A percentile compares a stretch with the other conserved stretches of the same genome.
These are phyloP conservation scores for Rhabdophis nuchalis DNA, from an alignment of 2,797 vertebrate genomes.

Conservation along the genomic window DNA sequence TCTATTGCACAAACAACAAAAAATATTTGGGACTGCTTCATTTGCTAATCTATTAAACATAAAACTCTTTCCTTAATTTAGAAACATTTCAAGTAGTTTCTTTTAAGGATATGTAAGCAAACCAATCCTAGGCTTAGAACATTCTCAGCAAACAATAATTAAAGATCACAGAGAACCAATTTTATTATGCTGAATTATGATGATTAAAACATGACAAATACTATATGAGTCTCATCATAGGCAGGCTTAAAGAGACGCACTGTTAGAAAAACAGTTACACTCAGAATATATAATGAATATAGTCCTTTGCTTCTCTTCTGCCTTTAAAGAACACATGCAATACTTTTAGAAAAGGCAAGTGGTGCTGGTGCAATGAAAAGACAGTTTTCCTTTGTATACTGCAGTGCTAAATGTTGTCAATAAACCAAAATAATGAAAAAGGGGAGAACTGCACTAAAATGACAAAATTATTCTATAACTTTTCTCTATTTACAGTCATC, in stretches of 20 bases:
- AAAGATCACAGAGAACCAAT: not conserved
- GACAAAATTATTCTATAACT: not conserved
- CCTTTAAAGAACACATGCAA: not conserved
- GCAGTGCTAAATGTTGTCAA: not conserved
- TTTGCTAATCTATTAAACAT: slow-evolving; percentile 7
- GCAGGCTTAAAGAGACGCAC: not conserved
- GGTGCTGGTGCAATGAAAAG: not conserved
- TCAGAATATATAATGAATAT: not conserved
- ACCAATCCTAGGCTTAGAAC: not conserved
- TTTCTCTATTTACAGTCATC: not conserved
- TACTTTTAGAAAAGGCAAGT: not conserved
- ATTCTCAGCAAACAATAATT: not conserved
- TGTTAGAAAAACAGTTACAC: not conserved
- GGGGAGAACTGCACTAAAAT: not conserved
- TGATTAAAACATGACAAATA: not conserved
- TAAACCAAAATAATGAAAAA: not conserved
- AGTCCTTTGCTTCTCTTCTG: too few relatives aligned
- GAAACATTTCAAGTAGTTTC: not conserved
- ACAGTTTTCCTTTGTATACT: not conserved
- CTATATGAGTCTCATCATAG: not conserved
- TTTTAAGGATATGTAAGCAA: not conserved
- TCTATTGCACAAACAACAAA: not conserved
- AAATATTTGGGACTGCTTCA: not conserved
- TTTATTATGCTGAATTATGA: slow-evolving; percentile 1
- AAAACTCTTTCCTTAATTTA: not conserved